A percentile compares a stretch with the other conserved stretches of the same genome.
Evolutionary conservation across 1,140 invertebrate genomes (phyloP).

Genomic region (Sycophila sp.): DNA sequence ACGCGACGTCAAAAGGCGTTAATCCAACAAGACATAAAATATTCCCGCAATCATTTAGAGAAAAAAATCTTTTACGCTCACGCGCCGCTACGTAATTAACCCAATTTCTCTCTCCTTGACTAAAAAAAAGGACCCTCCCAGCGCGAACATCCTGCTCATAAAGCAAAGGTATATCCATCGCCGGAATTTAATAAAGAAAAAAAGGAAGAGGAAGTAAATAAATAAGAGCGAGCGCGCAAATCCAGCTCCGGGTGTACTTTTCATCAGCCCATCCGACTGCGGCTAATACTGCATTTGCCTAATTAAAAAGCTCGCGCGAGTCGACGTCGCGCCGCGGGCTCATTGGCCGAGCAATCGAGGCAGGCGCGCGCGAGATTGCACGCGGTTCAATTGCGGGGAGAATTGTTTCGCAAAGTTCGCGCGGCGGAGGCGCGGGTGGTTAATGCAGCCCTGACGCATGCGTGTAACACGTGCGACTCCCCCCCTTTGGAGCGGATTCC

Average conservation of each 20-base stretch:
- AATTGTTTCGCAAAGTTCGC: constrained; percentile 20
- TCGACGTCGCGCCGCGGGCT: neutral
- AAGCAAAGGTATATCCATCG: neutral
- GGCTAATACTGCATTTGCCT: too few relatives aligned
- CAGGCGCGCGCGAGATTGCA: neutral
- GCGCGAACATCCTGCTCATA: too few relatives aligned
- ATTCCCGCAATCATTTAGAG: too few relatives aligned
- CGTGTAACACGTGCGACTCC: neutral
- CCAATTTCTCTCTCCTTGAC: too few relatives aligned
- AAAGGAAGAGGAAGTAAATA: too few relatives aligned
- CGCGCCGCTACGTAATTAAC: too few relatives aligned
- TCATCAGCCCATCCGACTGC: too few relatives aligned
- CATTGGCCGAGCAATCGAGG: neutral
- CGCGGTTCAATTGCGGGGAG: neutral
- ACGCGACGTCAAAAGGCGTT: too few relatives aligned
- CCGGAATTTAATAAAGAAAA: too few relatives aligned
- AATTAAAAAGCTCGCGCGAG: neutral
- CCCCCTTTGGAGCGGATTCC: neutral
- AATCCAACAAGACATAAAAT: too few relatives aligned
- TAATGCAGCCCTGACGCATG: constrained; percentile 8
- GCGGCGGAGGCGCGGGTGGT: neutral
- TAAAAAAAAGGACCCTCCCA: too few relatives aligned
- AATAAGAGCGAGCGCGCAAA: neutral
- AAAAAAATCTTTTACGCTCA: too few relatives aligned
- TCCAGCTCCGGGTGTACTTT: neutral